Conservation (phyloP, 92 coral and sea anemone genomes). For the Phymanthus crucifer region DNA sequence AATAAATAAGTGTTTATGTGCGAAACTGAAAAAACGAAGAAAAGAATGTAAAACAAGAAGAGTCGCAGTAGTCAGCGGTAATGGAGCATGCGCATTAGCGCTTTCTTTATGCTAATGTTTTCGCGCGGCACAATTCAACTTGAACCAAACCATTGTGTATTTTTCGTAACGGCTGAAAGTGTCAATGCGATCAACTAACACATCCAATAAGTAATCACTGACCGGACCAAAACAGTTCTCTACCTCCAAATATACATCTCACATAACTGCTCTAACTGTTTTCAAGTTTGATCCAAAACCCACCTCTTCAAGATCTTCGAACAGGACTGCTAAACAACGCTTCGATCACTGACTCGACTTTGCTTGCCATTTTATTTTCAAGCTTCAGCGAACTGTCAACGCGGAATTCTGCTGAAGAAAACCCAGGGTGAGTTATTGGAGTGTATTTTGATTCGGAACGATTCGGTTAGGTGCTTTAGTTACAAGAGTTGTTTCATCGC, state of each 20-base stretch:
- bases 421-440: background rate
- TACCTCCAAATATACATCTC: background rate
- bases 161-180: conserved; percentile 72
- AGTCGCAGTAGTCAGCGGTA: conserved; percentile 20
- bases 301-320: background rate
- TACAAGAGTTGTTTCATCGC: conserved; percentile 20
- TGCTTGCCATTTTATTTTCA: too few species aligned
- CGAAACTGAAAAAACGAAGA: background rate
- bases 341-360: too few species aligned
- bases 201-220: conserved; percentile 21
- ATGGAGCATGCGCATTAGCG: conserved; percentile 23
- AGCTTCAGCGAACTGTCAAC: background rate
- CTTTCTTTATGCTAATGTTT: conserved; percentile 24
- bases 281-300: background rate
- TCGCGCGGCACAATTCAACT: conserved; percentile 75
- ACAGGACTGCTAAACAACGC: too few species aligned
- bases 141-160: conserved; percentile 24
- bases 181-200: conserved; percentile 34
- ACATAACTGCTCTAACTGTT: background rate
- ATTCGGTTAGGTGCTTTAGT: conserved; percentile 1
- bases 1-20: too few species aligned
- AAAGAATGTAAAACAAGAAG: background rate
- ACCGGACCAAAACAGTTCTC: background rate
- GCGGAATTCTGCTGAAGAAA: background rate
- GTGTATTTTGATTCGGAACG: background rate